Base-by-base conservation (phyloP, 2,888 invertebrate genomes). In the Dynastes maya region DNA sequence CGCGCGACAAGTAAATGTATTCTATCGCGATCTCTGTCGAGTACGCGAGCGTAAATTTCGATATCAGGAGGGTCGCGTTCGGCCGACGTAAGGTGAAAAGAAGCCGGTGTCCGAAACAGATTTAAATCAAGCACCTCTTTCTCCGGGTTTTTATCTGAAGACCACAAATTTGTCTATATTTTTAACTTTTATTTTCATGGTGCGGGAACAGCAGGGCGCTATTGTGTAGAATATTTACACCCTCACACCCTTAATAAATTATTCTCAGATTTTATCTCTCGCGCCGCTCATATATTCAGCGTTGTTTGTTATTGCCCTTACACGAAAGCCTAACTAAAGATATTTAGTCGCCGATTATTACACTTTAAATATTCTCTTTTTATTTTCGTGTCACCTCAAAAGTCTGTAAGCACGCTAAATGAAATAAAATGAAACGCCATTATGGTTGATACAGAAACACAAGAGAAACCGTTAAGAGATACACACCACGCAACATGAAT, bases 171-270 rank as follows among this genome's bases (percentile, higher is more conserved):
- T 87, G 87, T 87, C 86, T 85, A 85, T 85, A 85, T 84, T 86
- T 86, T 85, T 83, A 84, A 84, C 84, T 86, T 87, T 87, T 87
- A 86, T 86, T 85, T 84, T 83, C 82, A 84, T 82, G 85, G 84
- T 82, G 82, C 65, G 32, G 75, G 68, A 85, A 81, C 86, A 84
- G 86, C 87, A 85, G 87, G 88, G 82, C 82, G 83, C 85, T 85
- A 87, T 88, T 87, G 86, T 87, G 84, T 81, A 84, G 85, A 86
- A 87, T 87, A 88, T 88, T 88, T 88, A 87, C 87, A 87, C 88
- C 87, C 87, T 86, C 86, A 84, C 85, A 84, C 85, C 85, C 84
- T 84, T 85, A 83, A 88, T 88, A 88, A 88, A 88, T 88, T 86
- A 87, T 83, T 81, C 72, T 78, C 83, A 79, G 85, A 85, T 86